A percentile compares a stretch with the other conserved stretches of the same genome.
These are phyloP conservation scores for Venturia canescens DNA, from an alignment of 1,140 invertebrate species.

Conservation along the genomic window DNA sequence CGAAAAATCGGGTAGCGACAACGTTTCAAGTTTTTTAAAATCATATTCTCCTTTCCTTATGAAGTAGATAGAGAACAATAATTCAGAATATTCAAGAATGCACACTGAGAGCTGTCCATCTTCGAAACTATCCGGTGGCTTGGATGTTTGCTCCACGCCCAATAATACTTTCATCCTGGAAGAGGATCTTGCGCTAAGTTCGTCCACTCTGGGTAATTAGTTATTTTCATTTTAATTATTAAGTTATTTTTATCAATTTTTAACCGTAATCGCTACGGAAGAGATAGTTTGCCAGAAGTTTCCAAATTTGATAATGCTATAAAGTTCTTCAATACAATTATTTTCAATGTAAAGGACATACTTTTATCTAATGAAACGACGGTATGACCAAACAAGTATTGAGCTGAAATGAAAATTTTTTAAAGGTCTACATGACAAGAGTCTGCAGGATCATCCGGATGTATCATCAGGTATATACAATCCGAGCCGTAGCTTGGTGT, in stretches of 20 bases:
- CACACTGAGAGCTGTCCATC: conserved; percentile 51
- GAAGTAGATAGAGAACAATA: background rate
- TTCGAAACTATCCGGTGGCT: conserved; percentile 49
- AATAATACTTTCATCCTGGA: conserved; percentile 58
- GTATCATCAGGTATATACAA: conserved; percentile 26
- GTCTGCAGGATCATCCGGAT: conserved; percentile 36
- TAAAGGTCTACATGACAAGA: conserved; percentile 46
- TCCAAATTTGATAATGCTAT: too few relatives aligned
- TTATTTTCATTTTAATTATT: conserved; percentile 19
- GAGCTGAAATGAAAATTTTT: background rate
- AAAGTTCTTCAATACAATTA: too few relatives aligned
- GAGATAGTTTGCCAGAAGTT: too few relatives aligned
- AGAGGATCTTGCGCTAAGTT: conserved; percentile 61
- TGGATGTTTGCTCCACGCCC: conserved; percentile 45
- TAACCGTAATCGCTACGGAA: too few relatives aligned
- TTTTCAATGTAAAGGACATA: too few relatives aligned
- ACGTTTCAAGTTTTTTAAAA: too few relatives aligned
- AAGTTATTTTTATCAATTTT: conserved; percentile 37
- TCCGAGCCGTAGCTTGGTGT: conserved; percentile 43
- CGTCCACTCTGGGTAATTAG: conserved; percentile 57
- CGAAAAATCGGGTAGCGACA: background rate
- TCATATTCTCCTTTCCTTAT: too few relatives aligned
- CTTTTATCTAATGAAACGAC: too few relatives aligned
- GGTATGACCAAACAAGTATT: too few relatives aligned
- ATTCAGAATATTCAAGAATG: conserved; percentile 41